phyloP scores from a whole-genome alignment of 1,140 invertebrate species.

The Heliconius nattereri region DNA sequence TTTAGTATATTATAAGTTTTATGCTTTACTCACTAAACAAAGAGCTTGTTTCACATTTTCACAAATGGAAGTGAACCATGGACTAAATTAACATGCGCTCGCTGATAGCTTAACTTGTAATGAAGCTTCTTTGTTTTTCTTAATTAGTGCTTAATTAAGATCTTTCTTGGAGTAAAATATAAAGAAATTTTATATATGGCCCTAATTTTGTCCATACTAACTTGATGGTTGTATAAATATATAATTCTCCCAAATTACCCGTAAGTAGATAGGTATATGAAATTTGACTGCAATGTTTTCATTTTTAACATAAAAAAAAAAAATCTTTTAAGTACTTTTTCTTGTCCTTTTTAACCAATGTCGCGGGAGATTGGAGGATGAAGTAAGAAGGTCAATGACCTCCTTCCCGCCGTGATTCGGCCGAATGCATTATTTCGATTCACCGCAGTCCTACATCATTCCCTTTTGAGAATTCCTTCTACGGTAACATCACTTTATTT shows the following conservation, averaged over 20 bases:
- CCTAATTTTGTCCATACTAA: too few relatives aligned
- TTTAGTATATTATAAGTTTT: background rate
- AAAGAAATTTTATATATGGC: background rate
- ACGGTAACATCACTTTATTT: slow-evolving; percentile 70
- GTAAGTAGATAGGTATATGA: too few relatives aligned
- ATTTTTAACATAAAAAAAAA: background rate
- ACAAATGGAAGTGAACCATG: slow-evolving; percentile 34
- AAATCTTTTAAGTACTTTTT: slow-evolving; percentile 32
- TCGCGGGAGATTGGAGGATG: slow-evolving; percentile 43
- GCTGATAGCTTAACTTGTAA: slow-evolving; percentile 43
- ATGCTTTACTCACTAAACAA: background rate
- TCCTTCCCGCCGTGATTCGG: slow-evolving; percentile 62
- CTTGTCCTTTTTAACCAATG: slow-evolving; percentile 38
- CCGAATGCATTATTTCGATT: slow-evolving; percentile 74
- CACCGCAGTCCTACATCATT: slow-evolving; percentile 70
- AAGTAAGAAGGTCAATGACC: slow-evolving; percentile 68
- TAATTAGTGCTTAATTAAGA: background rate
- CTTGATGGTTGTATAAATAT: background rate
- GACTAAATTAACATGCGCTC: slow-evolving; percentile 47
- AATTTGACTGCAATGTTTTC: background rate
- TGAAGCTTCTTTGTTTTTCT: slow-evolving; percentile 4
- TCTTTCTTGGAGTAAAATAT: background rate
- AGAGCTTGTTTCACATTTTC: background rate
- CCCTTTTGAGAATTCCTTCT: slow-evolving; percentile 75
- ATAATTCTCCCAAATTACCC: background rate